Conservation (phyloP, 2,113 vertebrate genomes). For the Malurus alboscapulatus region DNA sequence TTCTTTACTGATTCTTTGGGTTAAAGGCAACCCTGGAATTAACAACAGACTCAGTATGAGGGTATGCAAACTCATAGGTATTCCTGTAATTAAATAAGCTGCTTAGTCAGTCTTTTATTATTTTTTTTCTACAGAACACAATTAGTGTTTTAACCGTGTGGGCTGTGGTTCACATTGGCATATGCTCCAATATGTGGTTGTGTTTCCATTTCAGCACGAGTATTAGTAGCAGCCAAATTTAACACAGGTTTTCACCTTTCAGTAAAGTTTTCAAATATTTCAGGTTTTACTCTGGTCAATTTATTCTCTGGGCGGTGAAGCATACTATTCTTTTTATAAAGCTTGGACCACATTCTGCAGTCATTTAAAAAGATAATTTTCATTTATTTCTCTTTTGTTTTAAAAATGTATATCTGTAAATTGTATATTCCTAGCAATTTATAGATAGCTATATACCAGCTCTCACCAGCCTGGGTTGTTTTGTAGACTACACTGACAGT, state of each 20-base stretch:
- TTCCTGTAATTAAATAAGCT: neutral
- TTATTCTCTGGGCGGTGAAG: neutral
- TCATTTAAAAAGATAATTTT: neutral
- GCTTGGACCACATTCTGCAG: neutral
- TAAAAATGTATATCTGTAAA: neutral
- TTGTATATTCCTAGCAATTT: neutral
- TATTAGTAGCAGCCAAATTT: neutral
- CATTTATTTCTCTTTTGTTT: neutral
- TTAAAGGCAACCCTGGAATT: neutral
- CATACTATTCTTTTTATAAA: neutral
- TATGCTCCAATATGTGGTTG: neutral
- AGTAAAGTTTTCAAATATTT: neutral
- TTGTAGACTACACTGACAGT: neutral
- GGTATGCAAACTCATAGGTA: neutral
- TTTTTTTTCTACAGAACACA: neutral
- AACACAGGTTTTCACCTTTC: neutral
- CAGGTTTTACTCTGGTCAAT: neutral
- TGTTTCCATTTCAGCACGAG: neutral
- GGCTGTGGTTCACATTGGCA: neutral
- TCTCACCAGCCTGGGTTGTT: neutral
- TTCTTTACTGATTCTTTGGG: neutral
- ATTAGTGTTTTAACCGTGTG: neutral
- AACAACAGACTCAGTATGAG: neutral
- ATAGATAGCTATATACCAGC: neutral
- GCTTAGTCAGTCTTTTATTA: neutral